Percentiles rank a stretch among this genome's conserved stretches.
Evolutionary conservation across 2,888 invertebrate genomes (phyloP).

Genomic region (Folsomia manolachei): DNA sequence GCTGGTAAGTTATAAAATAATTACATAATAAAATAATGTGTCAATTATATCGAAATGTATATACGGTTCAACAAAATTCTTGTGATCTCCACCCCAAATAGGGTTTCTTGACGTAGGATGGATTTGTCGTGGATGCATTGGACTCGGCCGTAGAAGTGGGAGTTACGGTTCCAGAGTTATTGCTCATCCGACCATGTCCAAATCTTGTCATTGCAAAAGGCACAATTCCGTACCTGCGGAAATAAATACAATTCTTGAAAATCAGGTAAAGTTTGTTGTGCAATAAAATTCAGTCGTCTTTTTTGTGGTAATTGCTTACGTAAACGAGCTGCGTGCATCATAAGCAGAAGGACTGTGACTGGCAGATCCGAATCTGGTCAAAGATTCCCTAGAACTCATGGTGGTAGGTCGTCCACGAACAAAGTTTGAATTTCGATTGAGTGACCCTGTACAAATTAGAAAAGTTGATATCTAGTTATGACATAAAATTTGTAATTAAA

Average conservation of each 20-base stretch:
- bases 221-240: conserved; percentile 48
- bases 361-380: conserved; percentile 51
- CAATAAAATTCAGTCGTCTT: background rate
- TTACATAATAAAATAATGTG: too few relatives aligned
- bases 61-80: too few relatives aligned
- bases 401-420: conserved; percentile 48
- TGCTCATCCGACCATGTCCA: conserved; percentile 45
- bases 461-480: background rate
- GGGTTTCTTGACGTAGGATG: conserved; percentile 64
- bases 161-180: conserved; percentile 40
- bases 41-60: too few relatives aligned
- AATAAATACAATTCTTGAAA: conserved; percentile 14
- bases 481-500: background rate
- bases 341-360: conserved; percentile 51
- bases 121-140: conserved; percentile 23
- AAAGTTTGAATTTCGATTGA: conserved; percentile 49
- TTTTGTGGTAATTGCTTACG: conserved; percentile 37
- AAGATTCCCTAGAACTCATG: conserved; percentile 48
- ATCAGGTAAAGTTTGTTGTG: background rate
- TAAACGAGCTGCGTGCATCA: conserved; percentile 49
- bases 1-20: too few relatives aligned
- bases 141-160: conserved; percentile 42
- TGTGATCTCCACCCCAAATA: conserved; percentile 85
- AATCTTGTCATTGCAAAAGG: conserved; percentile 47
- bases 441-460: conserved; percentile 36